Percentiles rank a stretch among this genome's conserved stretches.
These are phyloP conservation scores for Australoheros scitulus DNA, from an alignment of 2,113 vertebrate species.

Conservation along the genomic window DNA sequence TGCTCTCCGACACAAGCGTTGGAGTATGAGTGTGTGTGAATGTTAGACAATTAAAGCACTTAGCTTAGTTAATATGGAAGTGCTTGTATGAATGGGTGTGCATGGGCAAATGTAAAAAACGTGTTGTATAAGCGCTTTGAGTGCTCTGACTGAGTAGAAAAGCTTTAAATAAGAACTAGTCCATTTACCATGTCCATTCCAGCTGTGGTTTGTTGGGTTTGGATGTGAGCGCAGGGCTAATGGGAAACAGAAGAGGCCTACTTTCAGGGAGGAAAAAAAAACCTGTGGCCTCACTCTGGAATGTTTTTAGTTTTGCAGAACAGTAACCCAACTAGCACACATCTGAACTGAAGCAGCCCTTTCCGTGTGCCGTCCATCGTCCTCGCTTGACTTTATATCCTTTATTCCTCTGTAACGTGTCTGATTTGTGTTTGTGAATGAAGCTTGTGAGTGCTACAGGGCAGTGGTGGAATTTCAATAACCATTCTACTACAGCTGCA, in stretches of 20 bases:
- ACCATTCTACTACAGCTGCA: background rate
- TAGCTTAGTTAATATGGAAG: too few species aligned
- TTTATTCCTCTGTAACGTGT: background rate
- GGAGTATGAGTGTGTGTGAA: too few species aligned
- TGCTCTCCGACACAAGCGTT: too few species aligned
- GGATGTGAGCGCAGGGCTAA: constrained; percentile 31
- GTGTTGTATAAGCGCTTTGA: too few species aligned
- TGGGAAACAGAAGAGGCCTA: constrained; percentile 62
- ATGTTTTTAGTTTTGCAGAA: constrained; percentile 52
- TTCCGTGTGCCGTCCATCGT: background rate
- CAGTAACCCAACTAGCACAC: constrained; percentile 14
- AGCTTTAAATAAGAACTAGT: too few species aligned
- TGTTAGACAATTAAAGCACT: too few species aligned
- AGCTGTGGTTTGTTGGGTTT: constrained; percentile 16
- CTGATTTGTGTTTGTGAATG: constrained; percentile 1
- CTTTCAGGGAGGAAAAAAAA: constrained; percentile 36
- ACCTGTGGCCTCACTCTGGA: constrained; percentile 39
- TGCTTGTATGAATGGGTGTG: too few species aligned
- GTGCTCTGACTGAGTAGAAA: too few species aligned
- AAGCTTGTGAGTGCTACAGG: background rate
- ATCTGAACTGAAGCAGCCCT: background rate
- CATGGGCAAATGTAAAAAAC: too few species aligned
- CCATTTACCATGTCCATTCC: too few species aligned
- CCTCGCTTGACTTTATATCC: background rate
- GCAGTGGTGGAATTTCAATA: background rate